Percentiles rank a stretch among this genome's conserved stretches.
Evolutionary conservation across 2,113 vertebrate genomes (phyloP).

Genomic region (Peromyscus californicus): DNA sequence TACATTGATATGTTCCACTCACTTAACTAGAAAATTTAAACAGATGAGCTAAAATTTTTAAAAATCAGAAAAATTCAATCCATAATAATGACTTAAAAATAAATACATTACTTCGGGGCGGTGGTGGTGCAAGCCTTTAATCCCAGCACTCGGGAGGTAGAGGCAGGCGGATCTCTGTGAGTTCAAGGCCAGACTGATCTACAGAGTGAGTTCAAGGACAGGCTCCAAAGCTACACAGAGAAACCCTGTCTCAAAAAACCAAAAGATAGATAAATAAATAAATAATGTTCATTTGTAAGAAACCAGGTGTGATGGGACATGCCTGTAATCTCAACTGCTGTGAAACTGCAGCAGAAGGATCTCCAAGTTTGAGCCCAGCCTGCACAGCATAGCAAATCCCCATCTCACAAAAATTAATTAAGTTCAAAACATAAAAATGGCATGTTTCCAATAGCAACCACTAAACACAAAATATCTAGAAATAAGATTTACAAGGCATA

Average conservation of each 20-base stretch:
- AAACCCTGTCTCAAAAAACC: no score
- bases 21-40: neutral
- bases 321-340: neutral
- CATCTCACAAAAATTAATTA: neutral
- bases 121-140: no score
- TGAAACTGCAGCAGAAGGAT: neutral
- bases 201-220: no score
- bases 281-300: neutral
- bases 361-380: neutral
- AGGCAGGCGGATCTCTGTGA: no score
- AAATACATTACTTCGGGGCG: neutral
- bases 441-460: neutral
- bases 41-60: neutral
- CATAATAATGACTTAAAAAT: neutral
- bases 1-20: neutral
- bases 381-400: neutral
- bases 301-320: neutral
- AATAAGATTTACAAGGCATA: neutral
- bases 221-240: no score
- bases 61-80: neutral
- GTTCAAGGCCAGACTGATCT: no score
- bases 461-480: neutral
- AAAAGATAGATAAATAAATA: neutral
- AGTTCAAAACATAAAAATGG: neutral
- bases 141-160: no score